Evolutionary conservation across 2,113 vertebrate species (phyloP).

Genomic region (Hippocampus zosterae): DNA sequence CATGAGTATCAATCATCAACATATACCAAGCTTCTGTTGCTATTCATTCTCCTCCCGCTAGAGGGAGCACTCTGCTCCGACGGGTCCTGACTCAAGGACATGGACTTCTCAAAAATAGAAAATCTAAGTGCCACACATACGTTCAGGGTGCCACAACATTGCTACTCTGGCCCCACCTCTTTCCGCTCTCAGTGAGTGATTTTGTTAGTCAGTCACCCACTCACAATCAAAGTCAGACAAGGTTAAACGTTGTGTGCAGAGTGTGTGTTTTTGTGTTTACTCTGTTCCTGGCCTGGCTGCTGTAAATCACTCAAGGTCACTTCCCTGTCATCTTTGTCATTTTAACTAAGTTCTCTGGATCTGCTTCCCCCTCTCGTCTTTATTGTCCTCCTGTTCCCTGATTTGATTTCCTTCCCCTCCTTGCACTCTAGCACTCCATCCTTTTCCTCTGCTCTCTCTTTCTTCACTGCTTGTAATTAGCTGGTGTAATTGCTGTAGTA

Average conservation of each 20-base stretch:
- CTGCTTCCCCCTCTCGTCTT: slow-evolving; percentile 13
- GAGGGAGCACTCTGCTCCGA: slow-evolving; percentile 56
- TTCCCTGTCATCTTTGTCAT: slow-evolving; percentile 37
- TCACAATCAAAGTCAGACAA: neutral
- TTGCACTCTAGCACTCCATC: slow-evolving; percentile 41
- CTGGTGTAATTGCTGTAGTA: slow-evolving; percentile 76
- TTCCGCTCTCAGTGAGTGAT: slow-evolving; percentile 27
- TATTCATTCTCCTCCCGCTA: slow-evolving; percentile 54
- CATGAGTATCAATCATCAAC: neutral
- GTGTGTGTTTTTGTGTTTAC: slow-evolving; percentile 15
- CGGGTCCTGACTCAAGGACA: slow-evolving; percentile 61
- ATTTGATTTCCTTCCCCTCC: slow-evolving; percentile 56
- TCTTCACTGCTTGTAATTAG: slow-evolving; percentile 71
- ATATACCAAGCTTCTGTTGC: slow-evolving; percentile 21
- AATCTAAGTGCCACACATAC: slow-evolving; percentile 33
- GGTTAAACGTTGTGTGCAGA: slow-evolving; percentile 24
- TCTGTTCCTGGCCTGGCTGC: slow-evolving; percentile 15
- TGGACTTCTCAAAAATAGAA: slow-evolving; percentile 62
- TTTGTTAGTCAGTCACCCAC: slow-evolving; percentile 12
- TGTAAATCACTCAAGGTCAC: slow-evolving; percentile 58
- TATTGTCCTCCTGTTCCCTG: slow-evolving; percentile 53
- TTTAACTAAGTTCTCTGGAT: slow-evolving; percentile 39
- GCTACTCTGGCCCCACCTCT: slow-evolving; percentile 14
- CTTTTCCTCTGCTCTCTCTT: slow-evolving; percentile 41
- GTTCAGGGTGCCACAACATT: slow-evolving; percentile 27